Base-by-base conservation (phyloP, 1,140 invertebrate species). In the Solenopsis invicta region DNA sequence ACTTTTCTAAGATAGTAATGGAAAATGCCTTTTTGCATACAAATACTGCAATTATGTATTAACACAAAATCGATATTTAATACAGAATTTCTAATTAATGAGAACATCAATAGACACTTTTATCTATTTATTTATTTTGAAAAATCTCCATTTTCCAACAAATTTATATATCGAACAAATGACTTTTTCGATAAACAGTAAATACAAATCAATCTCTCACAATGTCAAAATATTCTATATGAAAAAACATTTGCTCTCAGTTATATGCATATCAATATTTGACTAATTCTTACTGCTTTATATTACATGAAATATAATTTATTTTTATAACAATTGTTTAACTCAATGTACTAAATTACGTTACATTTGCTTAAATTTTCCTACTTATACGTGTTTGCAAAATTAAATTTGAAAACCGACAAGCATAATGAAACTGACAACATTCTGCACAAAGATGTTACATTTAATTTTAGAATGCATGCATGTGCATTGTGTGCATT, bases 191-290 rank as follows among this genome's bases (percentile, higher is more conserved):
- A 24, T 80, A 80, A 80, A 80, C n/a, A 80, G 34, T 54, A 29
- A 50, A 80, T 67, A 67, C 12, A 78, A 64, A 64, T 66, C n/a
- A 54, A 80, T 74, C 61, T 80, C 18, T 80, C 48, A n/a, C 18
- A 10, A 29, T 41, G 18, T 45, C 48, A 12, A 67, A 69, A 80
- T 64, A 54, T 80, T 66, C 8, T 67, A 21, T 34, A n/a, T n/a
- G 41, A 45, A 16, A 77, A 48, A 77, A 62, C 41, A 48, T 77
- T 62, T 78, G 10, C 41, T 64, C 64, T 29, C 10, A 48, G n/a
- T 10, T 6, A 24, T 21, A 13, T 12, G 0, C 16, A 2, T 37
- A 13, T 67, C 62, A 54, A 41, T 67, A 54, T 21, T 80, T 66
- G 61, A 67, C 69, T 69, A 80, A 80, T 24, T 69, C 12, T 24